Base-by-base conservation (phyloP, 2,888 invertebrate genomes). In the Diarsia mendica region DNA sequence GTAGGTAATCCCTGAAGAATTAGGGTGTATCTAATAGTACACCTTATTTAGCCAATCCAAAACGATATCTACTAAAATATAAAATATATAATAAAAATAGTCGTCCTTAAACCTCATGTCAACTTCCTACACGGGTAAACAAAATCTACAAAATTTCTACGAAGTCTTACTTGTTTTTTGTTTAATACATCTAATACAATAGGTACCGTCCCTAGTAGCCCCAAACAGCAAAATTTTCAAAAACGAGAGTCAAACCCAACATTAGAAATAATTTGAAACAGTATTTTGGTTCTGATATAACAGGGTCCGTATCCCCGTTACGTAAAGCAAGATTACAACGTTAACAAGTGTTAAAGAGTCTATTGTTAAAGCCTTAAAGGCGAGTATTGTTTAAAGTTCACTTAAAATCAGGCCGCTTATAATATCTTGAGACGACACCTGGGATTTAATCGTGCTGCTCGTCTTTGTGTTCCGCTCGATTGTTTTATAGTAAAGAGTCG, bases 341-440 rank as follows among this genome's bases (percentile, higher is more conserved):
- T 88, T 91, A 92, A 92, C 93, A 92, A 92, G 90, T 89, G 89
- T 87, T 87, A 84, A 86, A 85, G 83, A 75, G 88, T 82, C 92
- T 88, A 93, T 94, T 93, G 93, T 94, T 89, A 86, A 76, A 87
- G 89, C 84, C 85, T 87, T 88, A 87, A 86, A 87, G 83, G 79
- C 79, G 86, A 85, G 91, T 89, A 93, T 94, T 93, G 94, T 94
- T 91, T 88, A 83, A 85, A 90, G 89, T 89, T 88, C 87, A 87
- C 84, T 89, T 88, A 67, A 87, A 88, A 87, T 80, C 87, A 84
- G 79, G 64, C 79, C 80, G 87, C 87, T 89, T 90, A 90, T 90
- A 88, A 90, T 89, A 87, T 89, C 90, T 87, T 83, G 85, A 85
- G 82, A 75, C 83, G 80, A 83, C 90, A 91, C 90, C 91, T 88